phyloP scores from a whole-genome alignment of 2,888 invertebrate genomes.

The Panopea generosa region DNA sequence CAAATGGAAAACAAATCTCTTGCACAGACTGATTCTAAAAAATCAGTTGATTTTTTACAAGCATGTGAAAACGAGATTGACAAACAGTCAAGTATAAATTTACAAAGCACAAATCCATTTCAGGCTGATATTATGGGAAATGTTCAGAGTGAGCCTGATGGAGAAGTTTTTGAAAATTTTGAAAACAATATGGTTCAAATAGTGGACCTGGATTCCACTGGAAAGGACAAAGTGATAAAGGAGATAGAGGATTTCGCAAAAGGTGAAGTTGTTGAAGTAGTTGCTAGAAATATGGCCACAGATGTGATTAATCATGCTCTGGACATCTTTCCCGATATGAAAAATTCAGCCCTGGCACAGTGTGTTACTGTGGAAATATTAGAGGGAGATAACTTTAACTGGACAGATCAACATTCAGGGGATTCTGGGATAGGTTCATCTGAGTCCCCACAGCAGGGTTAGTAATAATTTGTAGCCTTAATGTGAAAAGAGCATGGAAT shows the following conservation, averaged over 20 bases:
- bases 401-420: conserved; percentile 44
- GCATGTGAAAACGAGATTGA: no score
- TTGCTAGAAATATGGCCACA: conserved; percentile 53
- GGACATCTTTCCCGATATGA: conserved; percentile 68
- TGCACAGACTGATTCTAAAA: no score
- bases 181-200: no score
- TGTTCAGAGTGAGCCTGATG: no score
- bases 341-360: conserved; percentile 42
- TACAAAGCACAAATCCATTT: no score
- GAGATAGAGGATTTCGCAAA: conserved; percentile 65
- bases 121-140: no score
- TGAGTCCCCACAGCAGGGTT: conserved; percentile 50
- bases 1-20: no score
- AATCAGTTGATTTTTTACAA: no score
- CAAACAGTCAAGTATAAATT: no score
- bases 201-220: conserved; percentile 6
- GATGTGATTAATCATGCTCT: conserved; percentile 78
- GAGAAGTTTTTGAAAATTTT: no score
- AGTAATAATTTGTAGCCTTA: not conserved
- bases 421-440: conserved; percentile 46
- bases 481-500: no score
- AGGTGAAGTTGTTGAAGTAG: conserved; percentile 5
- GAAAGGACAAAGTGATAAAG: not conserved
- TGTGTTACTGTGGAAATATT: conserved; percentile 36
- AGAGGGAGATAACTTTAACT: conserved; percentile 16